Evolutionary conservation across 2,888 invertebrate species (phyloP).

Genomic region (Aphrophora alni): DNA sequence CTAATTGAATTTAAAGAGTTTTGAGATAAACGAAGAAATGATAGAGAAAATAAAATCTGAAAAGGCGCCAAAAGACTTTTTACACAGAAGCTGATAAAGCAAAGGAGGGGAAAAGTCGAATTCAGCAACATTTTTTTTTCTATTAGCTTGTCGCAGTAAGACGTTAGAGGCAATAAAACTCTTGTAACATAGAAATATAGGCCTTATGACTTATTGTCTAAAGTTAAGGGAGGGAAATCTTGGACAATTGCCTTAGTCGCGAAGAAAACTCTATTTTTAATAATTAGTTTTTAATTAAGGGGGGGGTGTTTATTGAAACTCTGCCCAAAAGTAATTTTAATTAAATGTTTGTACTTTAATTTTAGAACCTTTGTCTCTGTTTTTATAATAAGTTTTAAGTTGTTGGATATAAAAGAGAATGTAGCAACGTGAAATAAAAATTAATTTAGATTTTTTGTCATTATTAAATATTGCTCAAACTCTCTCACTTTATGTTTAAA

Average conservation of each 20-base stretch:
- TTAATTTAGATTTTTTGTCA: too few species aligned
- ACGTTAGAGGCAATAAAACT: background rate
- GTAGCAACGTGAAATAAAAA: too few species aligned
- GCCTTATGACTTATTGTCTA: background rate
- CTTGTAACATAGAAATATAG: background rate
- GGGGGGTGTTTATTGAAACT: background rate
- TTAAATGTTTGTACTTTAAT: background rate
- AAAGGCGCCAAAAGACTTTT: slow-evolving; percentile 4
- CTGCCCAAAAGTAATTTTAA: background rate
- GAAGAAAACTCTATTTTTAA: background rate
- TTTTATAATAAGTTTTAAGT: too few species aligned
- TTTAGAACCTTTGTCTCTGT: background rate
- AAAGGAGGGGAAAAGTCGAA: background rate
- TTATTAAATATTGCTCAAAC: too few species aligned
- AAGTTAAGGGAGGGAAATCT: background rate
- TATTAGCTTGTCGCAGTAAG: background rate
- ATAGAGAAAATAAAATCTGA: background rate
- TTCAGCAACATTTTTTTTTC: background rate
- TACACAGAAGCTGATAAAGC: background rate
- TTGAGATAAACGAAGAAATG: background rate
- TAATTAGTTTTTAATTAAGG: background rate
- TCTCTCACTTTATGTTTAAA: too few species aligned
- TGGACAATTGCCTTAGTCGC: background rate
- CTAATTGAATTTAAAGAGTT: background rate
- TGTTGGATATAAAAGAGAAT: too few species aligned